Evolutionary conservation across 2,888 invertebrate species (phyloP), one percentile per base, ranked within the genome.

Genomic region (Epirrita christyi): DNA sequence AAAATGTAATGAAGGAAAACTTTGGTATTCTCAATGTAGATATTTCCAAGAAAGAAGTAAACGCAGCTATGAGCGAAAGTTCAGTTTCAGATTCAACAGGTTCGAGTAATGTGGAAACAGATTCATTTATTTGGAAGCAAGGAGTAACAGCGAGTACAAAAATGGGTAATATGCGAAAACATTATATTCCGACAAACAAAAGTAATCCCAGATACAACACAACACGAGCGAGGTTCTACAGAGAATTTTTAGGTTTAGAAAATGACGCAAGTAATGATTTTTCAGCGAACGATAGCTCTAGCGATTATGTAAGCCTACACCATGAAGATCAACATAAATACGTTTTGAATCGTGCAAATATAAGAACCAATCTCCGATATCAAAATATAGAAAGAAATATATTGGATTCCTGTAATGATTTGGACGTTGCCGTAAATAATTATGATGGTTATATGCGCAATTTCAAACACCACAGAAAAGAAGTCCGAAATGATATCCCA

Each of bases 51-150:
- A 34, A 40, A 37, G 49, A 53, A 36, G 52, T 49, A 9, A 70
- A 53, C 7, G 29, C 56, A 28, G 46, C 40, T 14, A 28, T 41
- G n/a, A 57, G 67, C 47, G 68, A 71, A 4, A 71, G 66, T 43
- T 70, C 66, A 8, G 51, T 66, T 32, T 81, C 83, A 6, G 85
- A 84, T 61, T 77, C 83, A 38, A 76, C 79, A 38, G 81, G 78
- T 41, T 80, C 79, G 0, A 82, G 82, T 63, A 83, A 83, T 75
- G 58, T 70, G 9, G 85, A 81, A 15, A 70, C 80, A 4, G 77
- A 81, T 66, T 83, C 80, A 0, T 85, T 85, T 68, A 69, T 81
- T 64, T 87, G 85, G 85, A 76, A 73, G 44, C 73, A 76, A 58
- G 68, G 65, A 8, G 61, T 55, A 15, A 14, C 42, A 21, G 54